Evolutionary conservation across 2,888 invertebrate genomes (phyloP), one percentile per base, ranked within the genome.

Genomic region (Cataglyphis cursor): DNA sequence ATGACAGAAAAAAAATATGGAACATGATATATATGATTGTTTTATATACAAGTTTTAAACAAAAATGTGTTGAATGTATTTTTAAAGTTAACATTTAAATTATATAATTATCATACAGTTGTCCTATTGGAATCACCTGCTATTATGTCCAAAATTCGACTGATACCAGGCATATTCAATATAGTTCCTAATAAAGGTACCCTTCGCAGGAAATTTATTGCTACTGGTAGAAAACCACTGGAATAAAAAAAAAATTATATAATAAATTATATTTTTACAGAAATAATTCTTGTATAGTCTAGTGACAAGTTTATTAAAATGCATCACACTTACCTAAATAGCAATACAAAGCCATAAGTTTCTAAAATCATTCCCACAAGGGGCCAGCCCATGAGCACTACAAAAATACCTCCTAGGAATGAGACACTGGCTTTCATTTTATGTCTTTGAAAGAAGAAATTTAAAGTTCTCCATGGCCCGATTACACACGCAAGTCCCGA

Each of bases 371-470:
- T 99, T 85, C 99, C 99, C 81, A 99, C 95, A 90, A 99, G 96
- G 0, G 99, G 99, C 97, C 98, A 99, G 12, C 99, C 99, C 51
- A 99, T 94, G 15, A 99, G 96, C 38, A 99, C 99, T 73, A 99
- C 96, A 6, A 97, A 95, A 90, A 99, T 98, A 1, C 99, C 99
- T 18, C 98, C 98, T 93, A 99, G 97, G 95, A 99, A 99, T 0
- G 98, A 97, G 0, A 97, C 95, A 0, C 98, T 97, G 0, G 98
- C 99, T 96, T 98, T 98, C 74, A 98, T 95, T 96, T 99, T 99
- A 95, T 99, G 99, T 88, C 97, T 96, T 95, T 99, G 99, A 95
- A 99, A 99, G 96, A 99, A 99, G 95, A 99, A 99, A 93, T 98
- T 97, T 93, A 99, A 97, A 9, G 99, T 99, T 93, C 99, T 95